Conservation (phyloP, 2,797 vertebrate genomes). For the Diplodus sargus region DNA sequence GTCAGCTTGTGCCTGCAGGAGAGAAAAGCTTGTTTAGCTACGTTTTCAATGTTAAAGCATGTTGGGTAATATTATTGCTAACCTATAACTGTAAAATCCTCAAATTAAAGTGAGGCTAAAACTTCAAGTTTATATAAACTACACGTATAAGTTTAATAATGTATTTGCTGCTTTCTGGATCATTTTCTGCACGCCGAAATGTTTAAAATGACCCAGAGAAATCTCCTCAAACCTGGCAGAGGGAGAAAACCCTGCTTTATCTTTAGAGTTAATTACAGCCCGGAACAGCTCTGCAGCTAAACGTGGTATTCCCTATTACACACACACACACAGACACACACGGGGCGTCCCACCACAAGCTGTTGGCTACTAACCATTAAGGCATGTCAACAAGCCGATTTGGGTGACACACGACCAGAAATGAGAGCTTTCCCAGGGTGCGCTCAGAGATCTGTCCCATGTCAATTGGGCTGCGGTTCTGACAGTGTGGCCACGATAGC, state of each 20-base stretch:
- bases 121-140: neutral
- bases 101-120: too few species aligned
- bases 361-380: constrained; percentile 53
- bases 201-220: constrained; percentile 23
- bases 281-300: constrained; percentile 37
- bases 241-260: constrained; percentile 42
- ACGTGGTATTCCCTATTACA: constrained; percentile 47
- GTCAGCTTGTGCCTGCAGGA: too few species aligned
- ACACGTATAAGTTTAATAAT: neutral
- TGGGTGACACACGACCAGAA: constrained; percentile 57
- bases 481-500: constrained; percentile 30
- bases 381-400: constrained; percentile 61
- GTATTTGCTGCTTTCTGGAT: neutral
- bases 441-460: neutral
- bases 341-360: constrained; percentile 45
- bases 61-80: too few species aligned
- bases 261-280: constrained; percentile 67
- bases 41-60: too few species aligned
- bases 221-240: constrained; percentile 16
- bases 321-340: constrained; percentile 37
- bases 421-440: constrained; percentile 58
- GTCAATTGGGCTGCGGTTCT: constrained; percentile 35
- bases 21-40: too few species aligned
- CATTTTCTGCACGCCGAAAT: constrained; percentile 10
- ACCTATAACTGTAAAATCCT: too few species aligned